A percentile compares a stretch with the other conserved stretches of the same genome.
These are phyloP conservation scores for Poeciliopsis infans DNA, from an alignment of 2,797 vertebrate genomes.

Conservation along the genomic window DNA sequence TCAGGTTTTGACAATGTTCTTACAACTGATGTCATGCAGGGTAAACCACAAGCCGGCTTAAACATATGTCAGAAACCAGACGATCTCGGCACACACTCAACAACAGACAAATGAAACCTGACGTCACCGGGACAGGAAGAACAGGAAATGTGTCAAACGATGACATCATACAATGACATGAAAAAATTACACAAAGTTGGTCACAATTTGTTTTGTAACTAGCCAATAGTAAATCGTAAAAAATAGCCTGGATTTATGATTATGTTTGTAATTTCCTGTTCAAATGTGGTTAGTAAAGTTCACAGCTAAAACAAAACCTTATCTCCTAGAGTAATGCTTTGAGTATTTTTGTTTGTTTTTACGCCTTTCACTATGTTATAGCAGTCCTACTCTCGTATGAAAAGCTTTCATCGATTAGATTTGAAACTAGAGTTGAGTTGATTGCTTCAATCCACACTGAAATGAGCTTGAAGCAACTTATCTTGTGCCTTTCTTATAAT, in stretches of 20 bases:
- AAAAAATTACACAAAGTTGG: background rate
- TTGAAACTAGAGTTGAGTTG: background rate
- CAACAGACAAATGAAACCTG: background rate
- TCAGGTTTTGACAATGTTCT: background rate
- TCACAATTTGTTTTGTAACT: background rate
- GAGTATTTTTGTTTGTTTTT: background rate
- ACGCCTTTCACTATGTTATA: background rate
- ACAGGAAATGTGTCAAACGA: conserved; percentile 1
- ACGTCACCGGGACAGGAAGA: background rate
- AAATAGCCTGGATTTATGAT: background rate
- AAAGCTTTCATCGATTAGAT: background rate
- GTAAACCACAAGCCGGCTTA: conserved; percentile 5
- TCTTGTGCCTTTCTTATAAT: background rate
- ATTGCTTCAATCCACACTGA: background rate
- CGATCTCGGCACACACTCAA: conserved; percentile 33
- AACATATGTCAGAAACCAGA: conserved; percentile 12
- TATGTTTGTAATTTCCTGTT: background rate
- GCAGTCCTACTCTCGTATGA: background rate
- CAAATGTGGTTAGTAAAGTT: background rate
- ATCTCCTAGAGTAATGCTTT: background rate
- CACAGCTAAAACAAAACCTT: background rate
- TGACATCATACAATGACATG: background rate
- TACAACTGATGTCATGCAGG: conserved; percentile 20
- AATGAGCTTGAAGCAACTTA: background rate
- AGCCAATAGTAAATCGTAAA: background rate